Conservation (phyloP, 2,888 invertebrate genomes). For the Hemithea aestivaria region DNA sequence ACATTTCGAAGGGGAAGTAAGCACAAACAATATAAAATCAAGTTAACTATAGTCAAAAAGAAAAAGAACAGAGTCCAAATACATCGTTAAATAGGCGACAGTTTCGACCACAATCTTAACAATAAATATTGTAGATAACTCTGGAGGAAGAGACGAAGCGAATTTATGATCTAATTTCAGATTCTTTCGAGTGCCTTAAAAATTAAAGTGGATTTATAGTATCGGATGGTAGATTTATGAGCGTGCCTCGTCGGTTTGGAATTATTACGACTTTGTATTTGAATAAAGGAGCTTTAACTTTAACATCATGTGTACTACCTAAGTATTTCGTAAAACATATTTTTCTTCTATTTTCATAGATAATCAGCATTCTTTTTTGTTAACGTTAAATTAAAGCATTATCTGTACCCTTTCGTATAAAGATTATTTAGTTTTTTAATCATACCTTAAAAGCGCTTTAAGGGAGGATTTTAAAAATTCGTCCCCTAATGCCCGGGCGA, state of each 20-base stretch:
- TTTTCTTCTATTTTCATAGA: no score
- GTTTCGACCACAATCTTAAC: slow-evolving; percentile 43
- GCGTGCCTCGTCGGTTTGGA: slow-evolving; percentile 12
- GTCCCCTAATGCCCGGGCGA: no score
- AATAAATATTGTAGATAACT: slow-evolving; percentile 52
- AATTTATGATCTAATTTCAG: slow-evolving; percentile 49
- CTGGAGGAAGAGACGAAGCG: slow-evolving; percentile 31
- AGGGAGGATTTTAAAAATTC: no score
- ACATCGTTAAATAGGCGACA: slow-evolving; percentile 40
- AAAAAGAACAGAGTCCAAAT: slow-evolving; percentile 25
- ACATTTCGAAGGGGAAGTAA: no score
- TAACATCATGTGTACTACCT: not conserved
- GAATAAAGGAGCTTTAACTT: not conserved
- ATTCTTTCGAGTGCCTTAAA: slow-evolving; percentile 42
- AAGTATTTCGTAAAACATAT: no score
- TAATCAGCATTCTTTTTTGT: no score
- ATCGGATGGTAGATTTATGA: slow-evolving; percentile 20
- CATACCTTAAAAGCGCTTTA: no score
- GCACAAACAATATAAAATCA: no score
- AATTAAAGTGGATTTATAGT: slow-evolving; percentile 38
- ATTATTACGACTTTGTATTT: slow-evolving; percentile 6
- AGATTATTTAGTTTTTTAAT: no score
- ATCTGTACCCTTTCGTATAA: no score
- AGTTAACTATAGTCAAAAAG: no score
- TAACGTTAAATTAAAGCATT: no score